Conservation (phyloP, 2,797 vertebrate genomes). For the Leucoraja ocellata region DNA sequence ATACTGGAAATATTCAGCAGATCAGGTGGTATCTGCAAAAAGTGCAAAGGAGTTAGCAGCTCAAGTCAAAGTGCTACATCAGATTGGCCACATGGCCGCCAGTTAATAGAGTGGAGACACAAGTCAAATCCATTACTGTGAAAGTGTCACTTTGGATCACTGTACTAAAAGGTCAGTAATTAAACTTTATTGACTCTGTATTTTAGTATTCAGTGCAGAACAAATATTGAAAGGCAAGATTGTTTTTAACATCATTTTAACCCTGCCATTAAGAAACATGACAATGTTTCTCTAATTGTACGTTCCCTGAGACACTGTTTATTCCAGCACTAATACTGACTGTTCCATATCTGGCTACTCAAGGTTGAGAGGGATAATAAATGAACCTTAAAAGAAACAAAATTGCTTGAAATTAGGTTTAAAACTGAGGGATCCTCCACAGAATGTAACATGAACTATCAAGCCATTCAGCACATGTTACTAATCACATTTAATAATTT, state of each 20-base stretch:
- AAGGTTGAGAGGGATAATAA: constrained; percentile 55
- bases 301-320: background rate
- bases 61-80: too few species aligned
- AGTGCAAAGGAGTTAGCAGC: too few species aligned
- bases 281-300: background rate
- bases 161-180: background rate
- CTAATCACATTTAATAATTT: constrained; percentile 70
- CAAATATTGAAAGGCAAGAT: constrained; percentile 1
- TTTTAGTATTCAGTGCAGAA: constrained; percentile 7
- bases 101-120: background rate
- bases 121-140: background rate
- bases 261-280: background rate
- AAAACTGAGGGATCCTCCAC: constrained; percentile 52
- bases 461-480: constrained; percentile 56
- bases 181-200: constrained; percentile 4
- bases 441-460: constrained; percentile 49
- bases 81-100: too few species aligned
- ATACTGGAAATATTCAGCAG: too few species aligned
- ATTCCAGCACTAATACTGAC: constrained; percentile 29
- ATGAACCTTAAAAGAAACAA: constrained; percentile 53
- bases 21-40: too few species aligned
- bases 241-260: constrained; percentile 10
- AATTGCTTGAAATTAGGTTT: constrained; percentile 51
- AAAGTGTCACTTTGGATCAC: background rate
- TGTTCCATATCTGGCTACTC: constrained; percentile 47